These are phyloP conservation scores for Hestina assimilis DNA, from an alignment of 1,140 invertebrate species.

Conservation along the genomic window DNA sequence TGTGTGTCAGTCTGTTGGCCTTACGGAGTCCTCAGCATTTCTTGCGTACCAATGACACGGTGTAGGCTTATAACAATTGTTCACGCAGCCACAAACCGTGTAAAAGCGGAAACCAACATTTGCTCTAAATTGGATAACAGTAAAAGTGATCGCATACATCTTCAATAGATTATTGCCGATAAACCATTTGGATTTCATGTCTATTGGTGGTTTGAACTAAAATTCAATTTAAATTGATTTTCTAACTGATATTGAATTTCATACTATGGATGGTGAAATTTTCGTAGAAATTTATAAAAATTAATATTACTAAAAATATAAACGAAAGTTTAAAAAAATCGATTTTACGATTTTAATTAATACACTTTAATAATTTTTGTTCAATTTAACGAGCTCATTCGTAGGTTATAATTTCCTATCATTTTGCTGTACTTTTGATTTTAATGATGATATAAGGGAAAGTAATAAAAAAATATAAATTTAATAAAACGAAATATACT, in stretches of 20 bases:
- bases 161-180: conserved; percentile 63
- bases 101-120: conserved; percentile 72
- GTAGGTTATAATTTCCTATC: too few relatives aligned
- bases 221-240: conserved; percentile 50
- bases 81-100: conserved; percentile 65
- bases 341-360: too few relatives aligned
- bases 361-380: too few relatives aligned
- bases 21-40: conserved; percentile 40
- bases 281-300: conserved; percentile 1
- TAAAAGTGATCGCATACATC: conserved; percentile 74
- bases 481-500: too few relatives aligned
- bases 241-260: conserved; percentile 34
- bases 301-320: too few relatives aligned
- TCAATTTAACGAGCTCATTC: too few relatives aligned
- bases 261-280: conserved; percentile 9
- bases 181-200: conserved; percentile 57
- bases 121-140: conserved; percentile 76
- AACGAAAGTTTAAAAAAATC: too few relatives aligned
- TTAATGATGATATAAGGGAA: too few relatives aligned
- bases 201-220: conserved; percentile 54
- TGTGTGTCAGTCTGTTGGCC: conserved; percentile 64
- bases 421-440: too few relatives aligned
- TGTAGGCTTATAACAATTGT: conserved; percentile 67
- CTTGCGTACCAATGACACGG: conserved; percentile 60
- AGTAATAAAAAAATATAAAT: too few relatives aligned